phyloP scores from a whole-genome alignment of 2,113 vertebrate genomes.

The Pavo muticus region DNA sequence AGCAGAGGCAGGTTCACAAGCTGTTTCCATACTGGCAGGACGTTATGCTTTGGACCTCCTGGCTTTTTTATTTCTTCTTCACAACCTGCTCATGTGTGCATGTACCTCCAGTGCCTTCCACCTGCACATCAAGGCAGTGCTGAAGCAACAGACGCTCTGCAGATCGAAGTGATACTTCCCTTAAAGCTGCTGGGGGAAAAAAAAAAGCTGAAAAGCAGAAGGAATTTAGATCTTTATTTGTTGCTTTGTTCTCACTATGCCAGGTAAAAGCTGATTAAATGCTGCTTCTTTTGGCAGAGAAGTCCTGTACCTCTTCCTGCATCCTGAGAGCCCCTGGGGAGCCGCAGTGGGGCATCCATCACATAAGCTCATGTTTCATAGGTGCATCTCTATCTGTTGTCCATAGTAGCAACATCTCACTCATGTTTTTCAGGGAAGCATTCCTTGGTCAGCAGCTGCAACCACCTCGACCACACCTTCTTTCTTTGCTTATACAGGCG shows the following conservation, averaged over 20 bases:
- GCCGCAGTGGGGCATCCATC: background rate
- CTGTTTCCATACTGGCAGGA: background rate
- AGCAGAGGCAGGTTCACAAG: background rate
- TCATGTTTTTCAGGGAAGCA: background rate
- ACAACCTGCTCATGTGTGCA: fast-evolving
- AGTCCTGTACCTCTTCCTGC: background rate
- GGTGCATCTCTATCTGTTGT: background rate
- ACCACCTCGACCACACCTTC: background rate
- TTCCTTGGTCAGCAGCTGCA: background rate
- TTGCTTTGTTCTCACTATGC: conserved; percentile 11
- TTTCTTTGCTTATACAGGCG: background rate
- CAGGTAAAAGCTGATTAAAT: background rate
- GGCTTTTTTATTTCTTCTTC: background rate
- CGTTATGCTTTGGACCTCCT: fast-evolving
- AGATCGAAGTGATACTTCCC: background rate
- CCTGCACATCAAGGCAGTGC: background rate
- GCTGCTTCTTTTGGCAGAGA: background rate
- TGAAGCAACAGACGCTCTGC: background rate
- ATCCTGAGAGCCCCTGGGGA: background rate
- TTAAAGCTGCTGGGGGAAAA: background rate
- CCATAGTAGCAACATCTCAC: background rate
- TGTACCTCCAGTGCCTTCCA: background rate
- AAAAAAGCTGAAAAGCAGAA: background rate
- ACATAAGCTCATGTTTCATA: background rate
- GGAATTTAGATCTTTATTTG: conserved; percentile 20